These are phyloP conservation scores for Drosophila koepferae DNA, from an alignment of 2,888 invertebrate genomes.

Conservation along the genomic window DNA sequence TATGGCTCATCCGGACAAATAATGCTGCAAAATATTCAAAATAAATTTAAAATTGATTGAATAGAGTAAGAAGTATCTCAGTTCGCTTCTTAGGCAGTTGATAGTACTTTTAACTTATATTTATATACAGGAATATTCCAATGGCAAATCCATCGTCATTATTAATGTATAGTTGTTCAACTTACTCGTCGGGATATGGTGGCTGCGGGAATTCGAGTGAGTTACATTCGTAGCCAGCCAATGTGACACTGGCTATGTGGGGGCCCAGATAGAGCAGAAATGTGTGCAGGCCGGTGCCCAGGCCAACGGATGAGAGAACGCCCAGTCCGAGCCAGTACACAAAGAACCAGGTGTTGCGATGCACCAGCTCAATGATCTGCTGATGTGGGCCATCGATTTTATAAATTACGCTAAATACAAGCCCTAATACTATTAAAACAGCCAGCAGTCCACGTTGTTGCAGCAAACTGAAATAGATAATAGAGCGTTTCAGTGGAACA, in stretches of 20 bases:
- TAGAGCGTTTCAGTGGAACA: background rate
- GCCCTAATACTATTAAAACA: slow-evolving; percentile 82
- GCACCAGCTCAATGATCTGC: slow-evolving; percentile 82
- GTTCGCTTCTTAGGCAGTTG: background rate
- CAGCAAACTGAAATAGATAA: slow-evolving; percentile 73
- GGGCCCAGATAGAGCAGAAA: slow-evolving; percentile 99
- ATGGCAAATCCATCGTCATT: background rate
- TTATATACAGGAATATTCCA: background rate
- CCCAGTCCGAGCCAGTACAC: slow-evolving; percentile 97
- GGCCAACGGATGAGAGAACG: slow-evolving; percentile 97
- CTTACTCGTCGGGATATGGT: slow-evolving; percentile 98
- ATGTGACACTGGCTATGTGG: slow-evolving; percentile 98
- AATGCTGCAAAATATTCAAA: slow-evolving; percentile 88
- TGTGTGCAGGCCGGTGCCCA: slow-evolving; percentile 99
- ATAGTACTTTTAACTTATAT: background rate
- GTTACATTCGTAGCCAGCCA: slow-evolving; percentile 99
- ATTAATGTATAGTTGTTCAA: slow-evolving; percentile 46
- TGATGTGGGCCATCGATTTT: slow-evolving; percentile 85
- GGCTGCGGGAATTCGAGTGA: slow-evolving; percentile 98
- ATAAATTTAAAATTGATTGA: background rate
- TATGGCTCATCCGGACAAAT: slow-evolving; percentile 93
- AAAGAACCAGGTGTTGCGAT: slow-evolving; percentile 85
- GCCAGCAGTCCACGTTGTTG: slow-evolving; percentile 83
- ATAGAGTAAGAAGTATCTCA: background rate
- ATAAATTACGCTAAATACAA: slow-evolving; percentile 83